Base-by-base conservation (phyloP, 2,888 invertebrate genomes). In the Tinea trinotella region DNA sequence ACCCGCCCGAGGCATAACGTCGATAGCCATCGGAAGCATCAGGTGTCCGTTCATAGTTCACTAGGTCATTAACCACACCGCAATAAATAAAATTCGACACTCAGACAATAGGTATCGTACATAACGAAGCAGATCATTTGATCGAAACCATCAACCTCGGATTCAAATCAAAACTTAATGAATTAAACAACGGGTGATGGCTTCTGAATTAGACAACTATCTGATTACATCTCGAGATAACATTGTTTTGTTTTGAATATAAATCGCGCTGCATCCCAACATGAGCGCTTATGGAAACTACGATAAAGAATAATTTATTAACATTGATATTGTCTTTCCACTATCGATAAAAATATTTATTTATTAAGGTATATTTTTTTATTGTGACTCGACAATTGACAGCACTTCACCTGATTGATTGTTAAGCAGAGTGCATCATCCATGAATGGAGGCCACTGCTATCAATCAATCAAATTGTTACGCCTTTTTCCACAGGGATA, bases 21-120 rank as follows among this genome's bases (percentile, higher is more conserved):
- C 7, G 56, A 79, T 79, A 78, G 67, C 58, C 69, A 76, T 77
- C 76, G 58, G 62, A 63, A 66, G 71, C 74, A 66, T 79, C 77
- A 76, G 71, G 76, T 77, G 79, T 74, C 76, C 61, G 66, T 58
- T 61, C 62, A 59, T 61, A 62, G 65, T 57, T 65, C 67, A 64
- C 62, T 64, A 62, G 58, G 58, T 59, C 62, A 59, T 65, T 59
- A 63, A 60, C 61, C 59, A 62, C 64, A 67, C 67, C 70, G 65
- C 68, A 67, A 68, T 81, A 74, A 81, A 81, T 76, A 75, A 73
- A 72, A 72, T 73, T 79, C 76, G 80, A 81, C 78, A 70, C 67
- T 67, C 68, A 72, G 70, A 81, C 80, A 82, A 81, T 81, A 68
- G 71, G 58, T 58, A 56, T 60, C 63, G 64, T 60, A 59, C 59